Conservation (phyloP, 92 coral and sea anemone genomes). For the Palythoa heliodiscus region DNA sequence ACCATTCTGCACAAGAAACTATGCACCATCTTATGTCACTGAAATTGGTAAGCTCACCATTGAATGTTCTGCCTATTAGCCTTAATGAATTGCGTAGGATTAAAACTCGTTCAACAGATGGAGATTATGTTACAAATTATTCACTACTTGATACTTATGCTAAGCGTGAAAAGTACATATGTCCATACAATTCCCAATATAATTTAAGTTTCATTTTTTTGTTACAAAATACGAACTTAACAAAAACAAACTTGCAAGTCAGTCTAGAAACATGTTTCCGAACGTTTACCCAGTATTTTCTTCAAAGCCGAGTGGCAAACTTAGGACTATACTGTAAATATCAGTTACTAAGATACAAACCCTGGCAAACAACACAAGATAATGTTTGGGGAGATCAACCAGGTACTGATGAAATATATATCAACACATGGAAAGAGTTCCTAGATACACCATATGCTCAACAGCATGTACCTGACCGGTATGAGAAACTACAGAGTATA, state of each 20-base stretch:
- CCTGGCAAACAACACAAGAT: slow-evolving; percentile 58
- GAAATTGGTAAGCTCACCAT: too few species aligned
- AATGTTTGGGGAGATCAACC: slow-evolving; percentile 50
- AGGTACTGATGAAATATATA: slow-evolving; percentile 56
- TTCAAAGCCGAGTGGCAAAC: slow-evolving; percentile 45
- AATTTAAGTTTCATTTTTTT: slow-evolving; percentile 22
- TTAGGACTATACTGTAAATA: slow-evolving; percentile 55
- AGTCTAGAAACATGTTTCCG: slow-evolving; percentile 41
- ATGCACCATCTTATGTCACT: too few species aligned
- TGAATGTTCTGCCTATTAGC: too few species aligned
- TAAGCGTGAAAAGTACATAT: slow-evolving; percentile 45
- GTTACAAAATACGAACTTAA: slow-evolving; percentile 49
- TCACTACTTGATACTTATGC: slow-evolving; percentile 54
- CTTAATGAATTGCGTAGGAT: slow-evolving; percentile 56
- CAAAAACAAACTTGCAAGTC: slow-evolving; percentile 54
- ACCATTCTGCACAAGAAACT: background rate
- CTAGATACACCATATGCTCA: slow-evolving; percentile 57
- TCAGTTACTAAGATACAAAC: slow-evolving; percentile 53
- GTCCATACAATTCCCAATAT: slow-evolving; percentile 42
- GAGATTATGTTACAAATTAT: slow-evolving; percentile 47
- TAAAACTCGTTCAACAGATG: background rate
- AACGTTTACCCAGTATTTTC: slow-evolving; percentile 57
- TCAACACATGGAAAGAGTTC: slow-evolving; percentile 48
- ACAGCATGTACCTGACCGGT: slow-evolving; percentile 64
- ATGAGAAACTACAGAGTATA: slow-evolving; percentile 51